phyloP scores from a whole-genome alignment of 2,113 vertebrate species.

The Ctenomys sociabilis region DNA sequence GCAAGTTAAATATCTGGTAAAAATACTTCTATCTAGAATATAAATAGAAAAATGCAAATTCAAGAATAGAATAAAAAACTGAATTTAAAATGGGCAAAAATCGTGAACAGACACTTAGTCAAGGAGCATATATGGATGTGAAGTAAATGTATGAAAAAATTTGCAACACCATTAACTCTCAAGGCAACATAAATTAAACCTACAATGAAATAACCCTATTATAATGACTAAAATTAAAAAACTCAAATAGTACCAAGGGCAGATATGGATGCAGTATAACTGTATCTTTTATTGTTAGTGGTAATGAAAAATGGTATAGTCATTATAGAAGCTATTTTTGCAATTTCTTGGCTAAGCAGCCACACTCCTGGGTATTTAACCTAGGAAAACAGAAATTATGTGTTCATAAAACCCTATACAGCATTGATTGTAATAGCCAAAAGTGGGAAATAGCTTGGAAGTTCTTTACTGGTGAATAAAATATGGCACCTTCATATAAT shows the following conservation, averaged over 20 bases:
- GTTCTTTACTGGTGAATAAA: neutral
- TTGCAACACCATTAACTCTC: neutral
- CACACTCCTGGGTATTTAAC: constrained; percentile 6
- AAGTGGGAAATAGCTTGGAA: neutral
- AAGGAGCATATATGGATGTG: neutral
- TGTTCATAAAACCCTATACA: neutral
- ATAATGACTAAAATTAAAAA: neutral
- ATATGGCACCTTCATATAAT: neutral
- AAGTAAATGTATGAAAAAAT: neutral
- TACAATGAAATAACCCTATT: neutral
- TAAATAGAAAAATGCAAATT: neutral
- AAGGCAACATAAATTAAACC: neutral
- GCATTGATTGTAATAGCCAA: neutral
- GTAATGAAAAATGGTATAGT: neutral
- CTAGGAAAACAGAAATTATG: constrained; percentile 11
- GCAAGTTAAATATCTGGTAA: neutral
- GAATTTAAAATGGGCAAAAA: neutral
- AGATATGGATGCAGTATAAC: neutral
- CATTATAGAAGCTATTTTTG: neutral
- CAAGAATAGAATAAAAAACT: neutral
- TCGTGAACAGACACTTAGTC: neutral
- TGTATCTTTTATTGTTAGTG: neutral
- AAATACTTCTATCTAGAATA: neutral
- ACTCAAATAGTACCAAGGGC: neutral
- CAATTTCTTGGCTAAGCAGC: neutral